phyloP scores from a whole-genome alignment of 2,113 vertebrate species.

The Sigmodon hispidus region DNA sequence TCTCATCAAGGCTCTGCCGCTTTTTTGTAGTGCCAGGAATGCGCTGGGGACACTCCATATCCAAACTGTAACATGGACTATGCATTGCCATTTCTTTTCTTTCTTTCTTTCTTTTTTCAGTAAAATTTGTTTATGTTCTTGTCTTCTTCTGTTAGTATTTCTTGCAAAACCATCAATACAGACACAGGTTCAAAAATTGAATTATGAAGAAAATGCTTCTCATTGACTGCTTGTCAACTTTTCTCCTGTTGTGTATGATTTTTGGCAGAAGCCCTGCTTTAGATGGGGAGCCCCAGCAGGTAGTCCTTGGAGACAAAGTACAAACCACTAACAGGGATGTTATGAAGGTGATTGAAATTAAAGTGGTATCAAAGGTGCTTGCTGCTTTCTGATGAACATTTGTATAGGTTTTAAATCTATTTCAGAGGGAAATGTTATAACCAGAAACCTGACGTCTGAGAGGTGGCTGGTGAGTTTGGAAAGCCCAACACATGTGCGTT shows the following conservation, averaged over 20 bases:
- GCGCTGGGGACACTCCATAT: background rate
- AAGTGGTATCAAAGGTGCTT: conserved; percentile 9
- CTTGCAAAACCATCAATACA: conserved; percentile 29
- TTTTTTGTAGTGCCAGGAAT: background rate
- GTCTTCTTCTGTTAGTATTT: background rate
- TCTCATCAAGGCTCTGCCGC: background rate
- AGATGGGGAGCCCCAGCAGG: background rate
- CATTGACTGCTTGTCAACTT: background rate
- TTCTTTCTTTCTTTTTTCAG: background rate
- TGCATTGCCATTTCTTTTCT: background rate
- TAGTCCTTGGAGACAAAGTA: background rate
- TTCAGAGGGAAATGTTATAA: background rate
- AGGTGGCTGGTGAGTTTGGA: background rate
- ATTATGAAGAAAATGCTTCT: background rate
- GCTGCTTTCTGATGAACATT: background rate
- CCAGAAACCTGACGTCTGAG: background rate
- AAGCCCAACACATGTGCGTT: background rate
- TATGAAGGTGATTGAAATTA: conserved; percentile 29
- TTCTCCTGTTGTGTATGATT: background rate
- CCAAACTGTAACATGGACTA: background rate
- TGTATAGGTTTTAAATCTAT: background rate
- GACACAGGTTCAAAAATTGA: background rate
- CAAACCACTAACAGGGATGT: background rate
- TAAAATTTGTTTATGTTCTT: conserved; percentile 6
- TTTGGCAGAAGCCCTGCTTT: conserved; percentile 1